These are phyloP conservation scores for Asteroscopus sphinx DNA, from an alignment of 2,888 invertebrate genomes.

Conservation along the genomic window DNA sequence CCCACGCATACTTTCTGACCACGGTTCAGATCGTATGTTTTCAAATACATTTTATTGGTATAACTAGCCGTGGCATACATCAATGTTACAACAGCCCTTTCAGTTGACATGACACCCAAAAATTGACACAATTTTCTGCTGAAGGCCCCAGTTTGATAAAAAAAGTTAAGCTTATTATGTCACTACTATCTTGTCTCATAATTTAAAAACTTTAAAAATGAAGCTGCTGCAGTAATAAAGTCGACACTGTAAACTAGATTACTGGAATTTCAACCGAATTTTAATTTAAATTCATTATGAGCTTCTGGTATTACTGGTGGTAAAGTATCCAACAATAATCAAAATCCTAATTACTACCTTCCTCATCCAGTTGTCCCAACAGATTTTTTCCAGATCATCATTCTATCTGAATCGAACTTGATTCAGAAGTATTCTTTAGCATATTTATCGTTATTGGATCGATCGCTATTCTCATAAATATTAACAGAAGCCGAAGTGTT, in stretches of 20 bases:
- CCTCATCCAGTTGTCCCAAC: background rate
- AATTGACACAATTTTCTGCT: constrained; percentile 12
- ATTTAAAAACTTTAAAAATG: constrained; percentile 27
- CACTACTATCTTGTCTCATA: constrained; percentile 4
- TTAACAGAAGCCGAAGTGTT: constrained; percentile 6
- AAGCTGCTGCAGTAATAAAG: constrained; percentile 12
- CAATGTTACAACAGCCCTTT: constrained; percentile 32
- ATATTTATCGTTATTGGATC: background rate
- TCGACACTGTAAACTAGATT: constrained; percentile 9
- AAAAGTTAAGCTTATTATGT: constrained; percentile 19
- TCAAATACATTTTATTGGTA: constrained; percentile 46
- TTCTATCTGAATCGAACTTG: background rate
- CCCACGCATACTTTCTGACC: constrained; percentile 42
- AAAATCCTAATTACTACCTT: too few species aligned
- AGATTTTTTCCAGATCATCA: background rate
- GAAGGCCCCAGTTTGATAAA: constrained; percentile 27
- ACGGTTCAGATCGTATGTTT: constrained; percentile 17
- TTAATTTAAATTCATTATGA: background rate
- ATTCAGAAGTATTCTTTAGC: background rate
- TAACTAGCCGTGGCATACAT: constrained; percentile 22
- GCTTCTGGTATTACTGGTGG: too few species aligned
- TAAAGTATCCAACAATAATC: too few species aligned
- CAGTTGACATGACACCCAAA: constrained; percentile 18
- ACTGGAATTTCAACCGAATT: background rate
- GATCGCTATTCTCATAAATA: background rate